A percentile compares a stretch with the other conserved stretches of the same genome.
These are phyloP conservation scores for Tipula unca DNA, from an alignment of 2,888 invertebrate genomes.

Conservation along the genomic window DNA sequence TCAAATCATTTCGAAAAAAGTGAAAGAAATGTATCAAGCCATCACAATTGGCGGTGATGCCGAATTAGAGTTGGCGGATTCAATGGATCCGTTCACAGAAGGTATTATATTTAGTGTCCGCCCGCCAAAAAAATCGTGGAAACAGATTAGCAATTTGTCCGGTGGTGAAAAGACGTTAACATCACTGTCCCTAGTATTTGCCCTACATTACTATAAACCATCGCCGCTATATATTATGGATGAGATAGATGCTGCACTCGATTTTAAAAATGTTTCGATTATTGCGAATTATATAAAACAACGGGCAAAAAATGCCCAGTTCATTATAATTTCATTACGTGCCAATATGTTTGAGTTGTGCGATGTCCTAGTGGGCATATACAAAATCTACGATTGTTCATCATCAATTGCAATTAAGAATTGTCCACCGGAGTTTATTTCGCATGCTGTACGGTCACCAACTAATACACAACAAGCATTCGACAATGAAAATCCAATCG, in stretches of 20 bases:
- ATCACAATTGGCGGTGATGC: slow-evolving; percentile 97
- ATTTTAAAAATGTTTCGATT: slow-evolving; percentile 97
- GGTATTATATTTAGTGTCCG: slow-evolving; percentile 94
- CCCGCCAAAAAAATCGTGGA: slow-evolving; percentile 98
- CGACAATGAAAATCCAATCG: neutral
- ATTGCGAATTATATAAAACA: slow-evolving; percentile 97
- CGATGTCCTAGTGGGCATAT: slow-evolving; percentile 88
- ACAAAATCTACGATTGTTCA: slow-evolving; percentile 85
- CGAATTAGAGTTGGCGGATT: slow-evolving; percentile 88
- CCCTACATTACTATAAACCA: slow-evolving; percentile 95
- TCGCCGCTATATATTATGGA: slow-evolving; percentile 99
- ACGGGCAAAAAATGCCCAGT: slow-evolving; percentile 93
- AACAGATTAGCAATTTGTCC: slow-evolving; percentile 91
- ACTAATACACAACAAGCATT: neutral
- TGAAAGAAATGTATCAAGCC: slow-evolving; percentile 98
- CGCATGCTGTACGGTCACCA: neutral
- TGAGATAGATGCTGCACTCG: slow-evolving; percentile 96
- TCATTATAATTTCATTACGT: slow-evolving; percentile 92
- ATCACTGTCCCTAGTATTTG: slow-evolving; percentile 92
- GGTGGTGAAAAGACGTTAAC: slow-evolving; percentile 98
- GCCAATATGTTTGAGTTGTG: slow-evolving; percentile 97
- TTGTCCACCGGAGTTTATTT: slow-evolving; percentile 29
- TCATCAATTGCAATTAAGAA: slow-evolving; percentile 63
- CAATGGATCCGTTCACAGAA: slow-evolving; percentile 92
- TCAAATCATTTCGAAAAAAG: slow-evolving; percentile 75